These are phyloP conservation scores for Lithophane leautieri DNA, from an alignment of 2,888 invertebrate genomes.

Conservation along the genomic window DNA sequence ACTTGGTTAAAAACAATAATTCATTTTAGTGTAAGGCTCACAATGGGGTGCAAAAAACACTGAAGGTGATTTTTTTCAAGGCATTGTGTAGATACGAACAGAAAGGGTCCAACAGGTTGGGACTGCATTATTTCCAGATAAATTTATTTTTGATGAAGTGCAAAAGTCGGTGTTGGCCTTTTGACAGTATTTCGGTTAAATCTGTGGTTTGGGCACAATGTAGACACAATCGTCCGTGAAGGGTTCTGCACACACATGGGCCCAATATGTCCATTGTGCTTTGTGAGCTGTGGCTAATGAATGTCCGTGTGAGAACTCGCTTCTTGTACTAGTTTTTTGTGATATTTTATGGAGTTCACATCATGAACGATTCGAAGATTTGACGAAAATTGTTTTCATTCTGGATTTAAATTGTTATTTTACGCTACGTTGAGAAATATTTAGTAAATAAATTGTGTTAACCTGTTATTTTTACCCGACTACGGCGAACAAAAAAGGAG, in stretches of 20 bases:
- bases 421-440: neutral
- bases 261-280: conserved; percentile 86
- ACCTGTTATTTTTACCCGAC: conserved; percentile 1
- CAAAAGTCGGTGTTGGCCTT: conserved; percentile 85
- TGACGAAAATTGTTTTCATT: conserved; percentile 40
- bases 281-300: conserved; percentile 80
- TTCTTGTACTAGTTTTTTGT: conserved; percentile 67
- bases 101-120: conserved; percentile 81
- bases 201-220: conserved; percentile 82
- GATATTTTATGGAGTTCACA: conserved; percentile 58
- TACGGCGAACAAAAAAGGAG: too few species aligned
- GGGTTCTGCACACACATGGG: conserved; percentile 88
- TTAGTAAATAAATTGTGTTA: conserved; percentile 12
- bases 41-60: conserved; percentile 77
- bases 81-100: conserved; percentile 74
- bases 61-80: conserved; percentile 71
- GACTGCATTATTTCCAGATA: conserved; percentile 83
- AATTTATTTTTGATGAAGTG: conserved; percentile 90
- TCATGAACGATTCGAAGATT: conserved; percentile 63
- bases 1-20: conserved; percentile 86
- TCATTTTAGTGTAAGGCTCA: conserved; percentile 77
- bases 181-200: conserved; percentile 82
- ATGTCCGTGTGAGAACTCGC: conserved; percentile 79
- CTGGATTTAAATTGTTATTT: conserved; percentile 7
- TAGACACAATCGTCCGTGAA: conserved; percentile 81